Percentiles rank a stretch among this genome's conserved stretches.
These are phyloP conservation scores for Eulemur mongoz DNA, from an alignment of 2,797 vertebrate genomes.

Conservation along the genomic window DNA sequence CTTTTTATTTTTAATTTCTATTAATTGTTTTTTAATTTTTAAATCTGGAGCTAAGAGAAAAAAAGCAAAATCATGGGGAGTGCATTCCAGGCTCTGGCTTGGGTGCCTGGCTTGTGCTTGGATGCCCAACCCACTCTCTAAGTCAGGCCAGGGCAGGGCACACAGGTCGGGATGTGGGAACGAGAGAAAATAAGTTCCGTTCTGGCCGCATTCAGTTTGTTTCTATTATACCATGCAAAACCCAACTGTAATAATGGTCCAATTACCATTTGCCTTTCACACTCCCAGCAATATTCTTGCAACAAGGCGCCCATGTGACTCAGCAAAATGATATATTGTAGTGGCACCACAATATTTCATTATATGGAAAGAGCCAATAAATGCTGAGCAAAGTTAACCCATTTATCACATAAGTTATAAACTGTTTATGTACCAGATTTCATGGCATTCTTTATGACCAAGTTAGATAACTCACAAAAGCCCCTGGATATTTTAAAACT, in stretches of 20 bases:
- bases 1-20: too few species aligned
- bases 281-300: not conserved
- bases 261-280: not conserved
- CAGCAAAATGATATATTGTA: not conserved
- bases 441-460: not conserved
- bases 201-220: not conserved
- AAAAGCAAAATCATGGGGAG: rapidly evolving
- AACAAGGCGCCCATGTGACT: not conserved
- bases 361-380: not conserved
- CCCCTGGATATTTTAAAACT: not conserved
- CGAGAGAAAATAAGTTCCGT: not conserved
- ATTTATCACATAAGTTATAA: not conserved
- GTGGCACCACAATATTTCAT: not conserved
- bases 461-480: not conserved
- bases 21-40: too few species aligned
- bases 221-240: not conserved
- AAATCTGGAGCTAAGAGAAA: not conserved
- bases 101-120: too few species aligned
- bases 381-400: not conserved
- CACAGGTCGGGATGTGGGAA: too few species aligned
- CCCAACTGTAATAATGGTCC: not conserved
- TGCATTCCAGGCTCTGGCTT: not conserved
- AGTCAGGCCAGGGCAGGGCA: rapidly evolving
- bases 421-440: not conserved
- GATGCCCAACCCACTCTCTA: rapidly evolving